Conservation (phyloP, 2,113 vertebrate species). For the Indri indri region DNA sequence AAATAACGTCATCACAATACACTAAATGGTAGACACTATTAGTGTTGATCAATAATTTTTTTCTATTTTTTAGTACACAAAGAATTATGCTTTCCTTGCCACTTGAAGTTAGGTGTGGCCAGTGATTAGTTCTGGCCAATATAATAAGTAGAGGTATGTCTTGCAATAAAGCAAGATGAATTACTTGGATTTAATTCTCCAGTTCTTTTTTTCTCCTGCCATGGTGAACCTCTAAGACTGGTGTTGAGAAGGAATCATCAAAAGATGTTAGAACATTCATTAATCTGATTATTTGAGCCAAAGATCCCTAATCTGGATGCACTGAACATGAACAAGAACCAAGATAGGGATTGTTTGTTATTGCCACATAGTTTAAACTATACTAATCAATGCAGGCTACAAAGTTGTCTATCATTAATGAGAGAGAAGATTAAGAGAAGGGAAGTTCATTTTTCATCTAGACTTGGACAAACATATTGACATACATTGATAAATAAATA, state of each 20-base stretch:
- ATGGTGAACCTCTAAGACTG: background rate
- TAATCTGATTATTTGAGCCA: background rate
- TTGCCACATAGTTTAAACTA: background rate
- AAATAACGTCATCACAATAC: background rate
- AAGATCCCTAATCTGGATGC: background rate
- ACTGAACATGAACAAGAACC: background rate
- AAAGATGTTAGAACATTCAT: background rate
- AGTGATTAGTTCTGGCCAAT: background rate
- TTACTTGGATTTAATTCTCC: background rate
- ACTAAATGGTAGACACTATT: background rate
- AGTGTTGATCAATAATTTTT: background rate
- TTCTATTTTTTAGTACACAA: background rate
- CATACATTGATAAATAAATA: background rate
- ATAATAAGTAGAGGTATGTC: background rate
- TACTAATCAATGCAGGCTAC: background rate
- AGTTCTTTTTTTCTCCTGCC: background rate
- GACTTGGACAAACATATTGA: background rate
- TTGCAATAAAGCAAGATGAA: background rate
- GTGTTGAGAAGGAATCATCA: background rate
- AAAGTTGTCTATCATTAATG: background rate
- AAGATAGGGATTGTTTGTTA: background rate
- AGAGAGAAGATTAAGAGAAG: background rate
- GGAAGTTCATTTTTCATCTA: background rate
- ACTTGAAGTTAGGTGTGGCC: background rate
- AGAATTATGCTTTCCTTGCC: background rate